Evolutionary conservation across 2,888 invertebrate genomes (phyloP), one percentile per base, ranked within the genome.

Genomic region (Acleris cristana): DNA sequence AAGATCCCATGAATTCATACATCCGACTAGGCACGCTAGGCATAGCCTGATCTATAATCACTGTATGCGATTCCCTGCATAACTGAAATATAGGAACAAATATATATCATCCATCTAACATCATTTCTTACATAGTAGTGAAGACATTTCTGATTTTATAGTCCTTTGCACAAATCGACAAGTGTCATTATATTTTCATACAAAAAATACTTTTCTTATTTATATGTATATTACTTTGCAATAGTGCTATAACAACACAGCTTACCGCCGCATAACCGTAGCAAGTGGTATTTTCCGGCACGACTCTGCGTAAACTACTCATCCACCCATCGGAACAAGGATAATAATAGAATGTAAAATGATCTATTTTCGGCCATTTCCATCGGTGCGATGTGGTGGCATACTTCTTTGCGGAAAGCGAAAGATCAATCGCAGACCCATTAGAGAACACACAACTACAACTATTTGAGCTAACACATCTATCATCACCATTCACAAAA

Each of bases 401-500:
- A n/a, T n/a, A n/a, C n/a, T 79, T 69, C 68, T 82, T 83, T 70
- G 76, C 76, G 55, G 84, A 75, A 51, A 86, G 84, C 52, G 84
- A 75, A 70, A 93, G 79, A 80, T 93, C 92, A 72, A 92, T 85
- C 75, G 91, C 91, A 74, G 92, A 91, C 69, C 93, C 93, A 83
- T 92, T 92, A 6, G 88, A 72, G 80, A 89, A 93, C 72, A 81
- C 86, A 77, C 93, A 93, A 62, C 79, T 77, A 75, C 93, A 93
- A 5, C 90, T 79, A 54, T 83, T 83, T 73, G 80, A 87, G 66
- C 80, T 76, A 34, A 81, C 83, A 77, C 93, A 93, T 48, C 75
- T 72, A 71, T 91, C 89, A 69, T 76, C 74, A 54, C 79, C 79
- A 65, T 76, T 71, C 44, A 69, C 76, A 16, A 72, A 70, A 45